Evolutionary conservation across 2,113 vertebrate species (phyloP), one percentile per base, ranked within the genome.

Genomic region (Limnothrissa miodon): DNA sequence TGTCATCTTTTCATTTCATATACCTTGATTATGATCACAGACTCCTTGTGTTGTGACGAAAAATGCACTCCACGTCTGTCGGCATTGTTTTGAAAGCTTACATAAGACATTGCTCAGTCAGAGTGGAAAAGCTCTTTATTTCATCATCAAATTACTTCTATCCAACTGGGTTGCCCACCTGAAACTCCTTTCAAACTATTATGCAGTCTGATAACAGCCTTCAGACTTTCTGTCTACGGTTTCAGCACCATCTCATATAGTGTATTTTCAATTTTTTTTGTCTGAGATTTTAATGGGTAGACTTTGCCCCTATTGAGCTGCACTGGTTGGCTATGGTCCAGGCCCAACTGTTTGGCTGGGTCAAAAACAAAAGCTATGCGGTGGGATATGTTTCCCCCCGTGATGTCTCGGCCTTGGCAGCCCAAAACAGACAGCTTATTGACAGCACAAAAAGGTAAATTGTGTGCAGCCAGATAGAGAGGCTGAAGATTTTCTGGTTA

Each of bases 201-300:
- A 13, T 33, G 62, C 29, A 1, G 10, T 11, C 36, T 53, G 62
- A 88, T 87, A 82, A 79, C 74, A 83, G 45, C 42, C 79, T 56
- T 82, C 74, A 74, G 62, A 81, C 81, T n/a, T 56, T n/a, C 42
- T 82, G 85, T 82, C 62, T 80, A 51, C 78, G 59, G 70, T 90
- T 88, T 92, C 88, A 91, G 78, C 86, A 89, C 88, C 87, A 39
- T 74, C 25, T 74, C 66, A 74, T 74, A 74, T 74, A 56, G 4
- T 56, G 53, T 42, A 23, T 74, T 2, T 15, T 7, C 66, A 74
- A 13, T 74, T 33, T 33, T 36, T 74, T 36, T 36, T 74, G 21
- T 36, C 10, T 11, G 66, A 33, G 66, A 74, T 39, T 74, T 29
- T 74, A 74, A 74, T 74, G 66, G 59, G 23, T 29, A 6, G 66